Conservation (phyloP, 2,113 vertebrate genomes). For the Maccullochella peelii region DNA sequence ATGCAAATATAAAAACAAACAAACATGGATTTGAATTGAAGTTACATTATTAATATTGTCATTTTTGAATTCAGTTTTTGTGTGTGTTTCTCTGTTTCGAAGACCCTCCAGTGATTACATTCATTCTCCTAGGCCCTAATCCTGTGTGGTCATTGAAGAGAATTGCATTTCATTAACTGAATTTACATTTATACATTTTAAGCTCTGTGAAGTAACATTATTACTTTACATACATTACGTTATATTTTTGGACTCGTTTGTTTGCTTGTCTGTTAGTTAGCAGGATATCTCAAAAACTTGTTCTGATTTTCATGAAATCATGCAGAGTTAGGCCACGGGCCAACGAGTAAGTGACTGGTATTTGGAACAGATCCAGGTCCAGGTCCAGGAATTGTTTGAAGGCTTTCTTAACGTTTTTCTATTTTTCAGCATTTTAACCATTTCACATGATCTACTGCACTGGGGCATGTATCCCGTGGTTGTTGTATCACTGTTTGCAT, state of each 20-base stretch:
- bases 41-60: not conserved
- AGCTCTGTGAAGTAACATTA: not conserved
- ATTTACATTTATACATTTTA: not conserved
- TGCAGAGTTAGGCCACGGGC: not conserved
- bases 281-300: not conserved
- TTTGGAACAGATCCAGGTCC: not conserved
- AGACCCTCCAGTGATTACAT: not conserved
- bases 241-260: not conserved
- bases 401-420: not conserved
- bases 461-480: not conserved
- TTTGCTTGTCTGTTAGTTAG: constrained; percentile 1
- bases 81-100: not conserved
- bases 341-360: not conserved
- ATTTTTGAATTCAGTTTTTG: not conserved
- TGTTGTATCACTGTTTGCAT: not conserved
- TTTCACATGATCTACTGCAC: not conserved
- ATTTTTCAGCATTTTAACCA: not conserved
- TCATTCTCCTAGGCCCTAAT: not conserved
- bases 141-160: not conserved
- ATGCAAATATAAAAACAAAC: not conserved
- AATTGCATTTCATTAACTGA: not conserved
- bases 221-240: constrained; percentile 2
- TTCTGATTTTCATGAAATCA: not conserved
- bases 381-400: not conserved
- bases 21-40: not conserved